Evolutionary conservation across 92 coral and sea anemone species (phyloP).

Genomic region (Muricea muricata): DNA sequence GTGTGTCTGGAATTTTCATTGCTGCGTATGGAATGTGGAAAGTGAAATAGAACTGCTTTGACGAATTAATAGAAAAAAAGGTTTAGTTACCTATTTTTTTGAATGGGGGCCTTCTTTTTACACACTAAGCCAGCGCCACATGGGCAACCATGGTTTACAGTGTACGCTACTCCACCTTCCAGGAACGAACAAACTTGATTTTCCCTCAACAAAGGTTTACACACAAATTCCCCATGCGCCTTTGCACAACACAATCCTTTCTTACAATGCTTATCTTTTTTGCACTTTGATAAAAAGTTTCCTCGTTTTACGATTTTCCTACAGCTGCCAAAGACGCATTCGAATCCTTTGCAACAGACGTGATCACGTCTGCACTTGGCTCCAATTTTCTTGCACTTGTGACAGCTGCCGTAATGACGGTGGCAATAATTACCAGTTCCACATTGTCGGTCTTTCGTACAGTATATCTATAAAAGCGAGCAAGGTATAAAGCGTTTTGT

Average conservation of each 20-base stretch:
- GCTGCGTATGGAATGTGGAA: no score
- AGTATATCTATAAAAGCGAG: no score
- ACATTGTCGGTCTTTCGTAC: slow-evolving; percentile 85
- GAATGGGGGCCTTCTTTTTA: slow-evolving; percentile 11
- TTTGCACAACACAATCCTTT: slow-evolving; percentile 89
- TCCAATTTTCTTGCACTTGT: slow-evolving; percentile 74
- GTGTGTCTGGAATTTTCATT: no score
- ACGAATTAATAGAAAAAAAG: no score
- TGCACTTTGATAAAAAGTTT: slow-evolving; percentile 72
- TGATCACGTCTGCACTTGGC: slow-evolving; percentile 81
- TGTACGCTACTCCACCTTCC: slow-evolving; percentile 89
- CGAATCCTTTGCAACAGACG: slow-evolving; percentile 84
- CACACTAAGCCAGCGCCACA: slow-evolving; percentile 86
- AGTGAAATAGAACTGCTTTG: no score
- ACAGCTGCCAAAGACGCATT: slow-evolving; percentile 92
- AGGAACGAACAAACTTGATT: slow-evolving; percentile 81
- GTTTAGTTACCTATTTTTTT: slow-evolving; percentile 33
- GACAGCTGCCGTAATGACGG: slow-evolving; percentile 87
- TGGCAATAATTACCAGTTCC: slow-evolving; percentile 79
- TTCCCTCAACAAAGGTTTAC: slow-evolving; percentile 79
- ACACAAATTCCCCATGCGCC: slow-evolving; percentile 89
- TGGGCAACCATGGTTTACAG: slow-evolving; percentile 86
- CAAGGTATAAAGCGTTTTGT: no score
- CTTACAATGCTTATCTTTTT: slow-evolving; percentile 77
- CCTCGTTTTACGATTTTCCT: slow-evolving; percentile 73